Conservation (phyloP, 2,797 vertebrate genomes). For the Chrysocyon brachyurus region DNA sequence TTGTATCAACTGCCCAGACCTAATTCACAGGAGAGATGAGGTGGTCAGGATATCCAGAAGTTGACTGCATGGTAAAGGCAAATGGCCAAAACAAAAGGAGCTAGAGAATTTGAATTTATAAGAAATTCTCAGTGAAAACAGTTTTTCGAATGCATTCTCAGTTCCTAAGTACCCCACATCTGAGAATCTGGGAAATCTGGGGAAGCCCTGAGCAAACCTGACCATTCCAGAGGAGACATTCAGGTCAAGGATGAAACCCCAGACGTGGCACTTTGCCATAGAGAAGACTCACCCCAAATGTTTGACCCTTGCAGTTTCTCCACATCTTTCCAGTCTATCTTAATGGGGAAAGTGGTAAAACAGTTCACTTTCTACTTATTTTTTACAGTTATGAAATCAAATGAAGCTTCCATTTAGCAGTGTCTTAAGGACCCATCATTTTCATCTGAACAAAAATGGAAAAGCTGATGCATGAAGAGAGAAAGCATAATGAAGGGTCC, state of each 20-base stretch:
- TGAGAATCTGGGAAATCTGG: neutral
- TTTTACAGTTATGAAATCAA: slow-evolving; percentile 31
- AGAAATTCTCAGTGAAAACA: slow-evolving; percentile 19
- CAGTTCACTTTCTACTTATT: slow-evolving; percentile 41
- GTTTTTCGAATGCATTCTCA: neutral
- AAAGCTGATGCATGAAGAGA: slow-evolving; percentile 69
- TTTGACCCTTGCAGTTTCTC: slow-evolving; percentile 1
- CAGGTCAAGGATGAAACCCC: neutral
- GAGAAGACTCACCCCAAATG: slow-evolving; percentile 11
- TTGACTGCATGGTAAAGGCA: slow-evolving; percentile 38
- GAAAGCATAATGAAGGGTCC: slow-evolving; percentile 27
- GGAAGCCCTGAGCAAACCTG: neutral
- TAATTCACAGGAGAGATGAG: neutral
- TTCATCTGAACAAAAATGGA: slow-evolving; percentile 67
- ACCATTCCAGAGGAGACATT: neutral
- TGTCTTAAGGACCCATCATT: slow-evolving; percentile 36
- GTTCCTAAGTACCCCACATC: neutral
- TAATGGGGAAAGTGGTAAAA: slow-evolving; percentile 35
- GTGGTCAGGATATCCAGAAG: neutral
- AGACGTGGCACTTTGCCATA: neutral
- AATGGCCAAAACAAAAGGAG: slow-evolving; percentile 54
- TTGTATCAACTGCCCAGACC: neutral
- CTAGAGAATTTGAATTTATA: slow-evolving; percentile 18
- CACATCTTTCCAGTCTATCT: neutral
- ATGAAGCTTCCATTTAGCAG: slow-evolving; percentile 52